Evolutionary conservation across 2,888 invertebrate genomes (phyloP), one percentile per base, ranked within the genome.

Genomic region (Polyommatus iphigenia): DNA sequence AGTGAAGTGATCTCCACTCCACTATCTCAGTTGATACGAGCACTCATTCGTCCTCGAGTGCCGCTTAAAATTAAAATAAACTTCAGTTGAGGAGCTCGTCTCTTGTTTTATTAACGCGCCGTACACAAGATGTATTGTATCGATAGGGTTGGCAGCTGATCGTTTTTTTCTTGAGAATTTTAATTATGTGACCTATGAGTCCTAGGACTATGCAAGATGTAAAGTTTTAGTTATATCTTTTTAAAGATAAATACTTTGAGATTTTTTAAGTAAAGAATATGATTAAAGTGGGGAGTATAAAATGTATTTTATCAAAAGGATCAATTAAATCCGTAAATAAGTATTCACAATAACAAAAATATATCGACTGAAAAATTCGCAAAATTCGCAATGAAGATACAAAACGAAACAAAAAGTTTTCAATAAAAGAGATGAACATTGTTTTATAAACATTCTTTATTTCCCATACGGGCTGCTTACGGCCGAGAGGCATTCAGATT

Each of bases 391-490:
- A 67, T 18, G 29, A 67, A 29, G 67, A 67, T 13, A 67, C 18
- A 73, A 41, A 73, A 73, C 15, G 24, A 73, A 46, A 73, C 20
- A 67, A 67, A 32, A 36, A 20, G 72, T 41, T 41, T 72, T 41
- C 41, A 72, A 72, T 72, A 75, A 75, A 54, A 46, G 41, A 46
- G 20, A 73, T 20, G 73, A 41, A 73, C 46, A 73, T 73, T 73
- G 73, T 46, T 73, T 73, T 73, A 73, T 73, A 41, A 73, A 73
- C 73, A 73, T 73, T 46, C 73, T 73, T 73, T 73, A 73, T 73
- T 75, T 54, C 50, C 75, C 46, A 75, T 54, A 75, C 50, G 29
- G 54, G 29, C 29, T 73, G 73, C 50, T 75, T 75, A 75, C 75
- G 18, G 50, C 75, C 75, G 20, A 73, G 46, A 50, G 75, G 50